These are phyloP conservation scores for Drosophila seclusa DNA, from an alignment of 2,888 invertebrate genomes.

Conservation along the genomic window DNA sequence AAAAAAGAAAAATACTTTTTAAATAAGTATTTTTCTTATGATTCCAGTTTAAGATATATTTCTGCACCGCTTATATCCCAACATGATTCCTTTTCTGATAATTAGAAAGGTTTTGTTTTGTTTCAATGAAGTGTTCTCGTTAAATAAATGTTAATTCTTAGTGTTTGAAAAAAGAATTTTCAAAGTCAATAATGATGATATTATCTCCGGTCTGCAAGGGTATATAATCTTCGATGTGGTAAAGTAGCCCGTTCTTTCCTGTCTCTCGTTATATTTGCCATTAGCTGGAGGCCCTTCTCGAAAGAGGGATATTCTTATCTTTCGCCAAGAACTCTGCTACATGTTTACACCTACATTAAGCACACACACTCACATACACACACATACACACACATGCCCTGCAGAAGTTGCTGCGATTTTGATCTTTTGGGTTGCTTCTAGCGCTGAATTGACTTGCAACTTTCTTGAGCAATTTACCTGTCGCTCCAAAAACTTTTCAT, in stretches of 20 bases:
- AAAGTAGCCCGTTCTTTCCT: background rate
- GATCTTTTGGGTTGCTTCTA: slow-evolving; percentile 62
- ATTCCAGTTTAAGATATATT: too few relatives aligned
- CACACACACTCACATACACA: slow-evolving; percentile 11
- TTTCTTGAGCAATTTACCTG: slow-evolving; percentile 55
- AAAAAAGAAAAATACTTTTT: too few relatives aligned
- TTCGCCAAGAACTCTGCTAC: background rate
- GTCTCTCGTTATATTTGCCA: background rate
- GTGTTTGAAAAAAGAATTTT: background rate
- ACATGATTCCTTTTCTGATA: too few relatives aligned
- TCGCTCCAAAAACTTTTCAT: slow-evolving; percentile 34
- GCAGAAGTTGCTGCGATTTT: slow-evolving; percentile 50
- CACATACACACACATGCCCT: slow-evolving; percentile 5
- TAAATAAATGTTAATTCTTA: too few relatives aligned
- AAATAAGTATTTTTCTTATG: too few relatives aligned
- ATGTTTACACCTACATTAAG: slow-evolving; percentile 6
- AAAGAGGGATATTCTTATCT: slow-evolving; percentile 21
- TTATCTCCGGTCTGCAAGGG: background rate
- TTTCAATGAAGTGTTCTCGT: too few relatives aligned
- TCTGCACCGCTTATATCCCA: too few relatives aligned
- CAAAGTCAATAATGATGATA: background rate
- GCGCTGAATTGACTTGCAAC: slow-evolving; percentile 67
- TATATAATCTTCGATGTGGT: background rate
- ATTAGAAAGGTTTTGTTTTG: too few relatives aligned
- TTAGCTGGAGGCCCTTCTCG: background rate